Evolutionary conservation across 2,888 invertebrate genomes (phyloP).

Genomic region (Meandrusa payeni): DNA sequence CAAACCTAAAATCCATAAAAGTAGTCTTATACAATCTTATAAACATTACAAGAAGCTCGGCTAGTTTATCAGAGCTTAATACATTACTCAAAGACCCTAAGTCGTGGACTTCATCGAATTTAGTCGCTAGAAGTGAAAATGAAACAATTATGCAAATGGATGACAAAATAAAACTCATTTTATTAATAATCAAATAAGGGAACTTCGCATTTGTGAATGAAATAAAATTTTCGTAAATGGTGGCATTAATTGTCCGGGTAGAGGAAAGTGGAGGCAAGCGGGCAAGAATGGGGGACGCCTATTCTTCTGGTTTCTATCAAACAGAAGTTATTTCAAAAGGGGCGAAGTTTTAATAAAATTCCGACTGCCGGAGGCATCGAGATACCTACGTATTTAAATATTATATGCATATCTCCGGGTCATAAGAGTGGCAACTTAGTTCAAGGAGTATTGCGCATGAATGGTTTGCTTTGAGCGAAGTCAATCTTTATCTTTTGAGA

Average conservation of each 20-base stretch:
- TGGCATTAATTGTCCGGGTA: conserved; percentile 66
- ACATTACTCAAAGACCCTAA: conserved; percentile 60
- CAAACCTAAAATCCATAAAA: no score
- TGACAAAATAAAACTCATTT: conserved; percentile 77
- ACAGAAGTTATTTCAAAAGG: conserved; percentile 75
- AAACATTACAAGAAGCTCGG: no score
- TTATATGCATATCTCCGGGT: conserved; percentile 57
- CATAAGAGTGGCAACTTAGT: conserved; percentile 52
- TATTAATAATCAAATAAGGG: conserved; percentile 76
- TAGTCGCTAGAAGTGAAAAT: conserved; percentile 62
- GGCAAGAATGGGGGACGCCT: conserved; percentile 30
- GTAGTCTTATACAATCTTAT: no score
- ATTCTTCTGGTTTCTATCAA: conserved; percentile 66
- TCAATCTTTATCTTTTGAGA: conserved; percentile 48
- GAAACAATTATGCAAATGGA: conserved; percentile 76
- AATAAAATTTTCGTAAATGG: conserved; percentile 74
- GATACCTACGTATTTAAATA: conserved; percentile 59
- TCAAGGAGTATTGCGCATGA: conserved; percentile 48
- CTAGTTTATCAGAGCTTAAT: conserved; percentile 59
- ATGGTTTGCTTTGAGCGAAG: conserved; percentile 49
- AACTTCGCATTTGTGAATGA: conserved; percentile 68
- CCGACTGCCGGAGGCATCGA: conserved; percentile 64
- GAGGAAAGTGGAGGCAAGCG: conserved; percentile 34
- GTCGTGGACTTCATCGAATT: conserved; percentile 58
- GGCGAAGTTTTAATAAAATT: conserved; percentile 79